Evolutionary conservation across 2,888 invertebrate genomes (phyloP), one percentile per base, ranked within the genome.

Genomic region (Crematogaster levior): DNA sequence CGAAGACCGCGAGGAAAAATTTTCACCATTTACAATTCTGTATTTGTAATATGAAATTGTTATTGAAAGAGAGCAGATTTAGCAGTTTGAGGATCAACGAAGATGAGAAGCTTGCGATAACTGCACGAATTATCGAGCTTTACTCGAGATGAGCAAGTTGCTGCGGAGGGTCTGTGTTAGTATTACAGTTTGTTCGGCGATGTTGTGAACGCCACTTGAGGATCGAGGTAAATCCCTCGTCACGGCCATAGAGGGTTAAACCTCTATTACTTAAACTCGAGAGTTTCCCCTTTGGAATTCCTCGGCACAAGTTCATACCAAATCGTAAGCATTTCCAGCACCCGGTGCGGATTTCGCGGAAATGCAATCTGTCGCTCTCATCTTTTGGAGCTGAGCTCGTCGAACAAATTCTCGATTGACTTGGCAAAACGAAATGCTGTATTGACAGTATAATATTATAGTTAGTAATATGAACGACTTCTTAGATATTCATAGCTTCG

Each of bases 201-300:
- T 30, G 56, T 77, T 77, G 68, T 30, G 40, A 56, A 53, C 53
- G 30, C 21, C 30, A 56, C 53, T 75, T 68, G 68, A 77, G 66
- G 77, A 77, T 77, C 56, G 56, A 68, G 65, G 68, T 56, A 68
- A 77, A 77, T 77, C 77, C 77, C 43, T 43, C 68, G 77, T 68
- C 56, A 68, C 43, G 56, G 77, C 43, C 58, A 48, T 68, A 58
- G 56, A 79, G 80, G 82, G 48, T 82, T 82, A 58, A 79, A 79
- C 82, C 79, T 56, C 66, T 79, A 82, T 82, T 82, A 82, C 79
- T 82, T 79, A 79, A 82, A 79, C 66, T 82, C 79, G 79, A 79
- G 82, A 65, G 63, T 82, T 82, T 82, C 75, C 68, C 56, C 56
- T 7, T 77, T 68, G 68, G 56, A 77, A 68, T 56, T 56, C 24